phyloP scores from a whole-genome alignment of 1,140 invertebrate species.

The Megalonaias nervosa region DNA sequence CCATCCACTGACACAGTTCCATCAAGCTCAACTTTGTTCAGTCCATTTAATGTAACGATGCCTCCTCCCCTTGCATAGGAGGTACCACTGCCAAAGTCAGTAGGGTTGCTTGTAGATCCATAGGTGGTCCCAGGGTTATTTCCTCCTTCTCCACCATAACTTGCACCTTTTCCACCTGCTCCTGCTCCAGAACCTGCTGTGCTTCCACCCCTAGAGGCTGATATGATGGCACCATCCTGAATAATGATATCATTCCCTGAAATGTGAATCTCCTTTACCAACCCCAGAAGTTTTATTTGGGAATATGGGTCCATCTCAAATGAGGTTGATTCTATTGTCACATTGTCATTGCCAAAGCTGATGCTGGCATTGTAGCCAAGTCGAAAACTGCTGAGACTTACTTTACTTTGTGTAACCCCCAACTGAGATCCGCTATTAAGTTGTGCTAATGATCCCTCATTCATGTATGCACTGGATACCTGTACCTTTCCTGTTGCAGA shows the following conservation, averaged over 20 bases:
- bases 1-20: slow-evolving; percentile 46
- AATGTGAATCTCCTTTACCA: slow-evolving; percentile 35
- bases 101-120: slow-evolving; percentile 43
- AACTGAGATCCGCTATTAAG: slow-evolving; percentile 26
- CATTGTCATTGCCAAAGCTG: slow-evolving; percentile 35
- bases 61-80: slow-evolving; percentile 45
- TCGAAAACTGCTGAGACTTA: slow-evolving; percentile 23
- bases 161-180: slow-evolving; percentile 39
- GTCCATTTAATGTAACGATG: slow-evolving; percentile 34
- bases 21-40: slow-evolving; percentile 39
- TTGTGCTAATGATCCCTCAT: slow-evolving; percentile 19
- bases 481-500: slow-evolving; percentile 29
- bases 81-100: slow-evolving; percentile 47
- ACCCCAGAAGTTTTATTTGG: slow-evolving; percentile 19
- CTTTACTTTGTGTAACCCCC: slow-evolving; percentile 13
- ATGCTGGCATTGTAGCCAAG: slow-evolving; percentile 45
- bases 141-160: slow-evolving; percentile 54
- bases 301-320: slow-evolving; percentile 49
- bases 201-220: slow-evolving; percentile 37
- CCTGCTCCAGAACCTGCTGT: slow-evolving; percentile 27
- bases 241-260: slow-evolving; percentile 38
- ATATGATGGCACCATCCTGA: slow-evolving; percentile 47
- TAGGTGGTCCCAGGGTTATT: slow-evolving; percentile 25
- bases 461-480: slow-evolving; percentile 17
- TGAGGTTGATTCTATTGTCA: slow-evolving; percentile 31